A percentile compares a stretch with the other conserved stretches of the same genome.
phyloP scores from a whole-genome alignment of 2,888 invertebrate genomes.

The Trilocha varians region DNA sequence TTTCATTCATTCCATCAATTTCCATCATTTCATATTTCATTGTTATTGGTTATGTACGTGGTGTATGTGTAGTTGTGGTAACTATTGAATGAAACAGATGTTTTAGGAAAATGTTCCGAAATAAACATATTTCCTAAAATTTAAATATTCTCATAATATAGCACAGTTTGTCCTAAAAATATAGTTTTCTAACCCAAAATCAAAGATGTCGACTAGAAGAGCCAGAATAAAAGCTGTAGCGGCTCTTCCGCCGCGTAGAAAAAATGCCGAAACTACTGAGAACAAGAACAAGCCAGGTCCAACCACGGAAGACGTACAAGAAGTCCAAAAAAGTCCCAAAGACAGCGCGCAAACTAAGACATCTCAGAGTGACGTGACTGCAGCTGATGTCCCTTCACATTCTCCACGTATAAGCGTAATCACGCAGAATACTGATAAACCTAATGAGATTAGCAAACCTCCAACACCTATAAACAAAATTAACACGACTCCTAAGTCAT shows the following conservation, averaged over 20 bases:
- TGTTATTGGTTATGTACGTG: too few relatives aligned
- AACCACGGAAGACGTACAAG: conserved; percentile 26
- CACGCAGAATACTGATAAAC: conserved; percentile 12
- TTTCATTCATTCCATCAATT: too few relatives aligned
- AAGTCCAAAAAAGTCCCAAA: conserved; percentile 29
- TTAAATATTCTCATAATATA: too few relatives aligned
- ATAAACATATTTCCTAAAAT: too few relatives aligned
- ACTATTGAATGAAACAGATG: too few relatives aligned
- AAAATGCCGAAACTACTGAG: conserved; percentile 40
- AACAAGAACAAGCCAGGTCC: conserved; percentile 22
- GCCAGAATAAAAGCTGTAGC: conserved; percentile 83
- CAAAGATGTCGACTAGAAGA: conserved; percentile 75
- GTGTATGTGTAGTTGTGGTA: too few relatives aligned
- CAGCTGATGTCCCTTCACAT: conserved; percentile 16
- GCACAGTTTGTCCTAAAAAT: too few relatives aligned
- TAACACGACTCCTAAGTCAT: conserved; percentile 10
- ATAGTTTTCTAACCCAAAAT: neutral
- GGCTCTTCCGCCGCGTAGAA: conserved; percentile 74
- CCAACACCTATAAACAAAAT: conserved; percentile 19
- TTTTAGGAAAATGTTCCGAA: too few relatives aligned
- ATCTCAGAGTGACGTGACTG: conserved; percentile 16
- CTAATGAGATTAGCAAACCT: conserved; percentile 12
- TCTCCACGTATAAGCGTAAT: conserved; percentile 13
- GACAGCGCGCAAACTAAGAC: neutral
- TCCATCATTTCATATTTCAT: too few relatives aligned